Evolutionary conservation across 2,888 invertebrate genomes (phyloP), one percentile per base, ranked within the genome.

Genomic region (Sinotaia quadrata): DNA sequence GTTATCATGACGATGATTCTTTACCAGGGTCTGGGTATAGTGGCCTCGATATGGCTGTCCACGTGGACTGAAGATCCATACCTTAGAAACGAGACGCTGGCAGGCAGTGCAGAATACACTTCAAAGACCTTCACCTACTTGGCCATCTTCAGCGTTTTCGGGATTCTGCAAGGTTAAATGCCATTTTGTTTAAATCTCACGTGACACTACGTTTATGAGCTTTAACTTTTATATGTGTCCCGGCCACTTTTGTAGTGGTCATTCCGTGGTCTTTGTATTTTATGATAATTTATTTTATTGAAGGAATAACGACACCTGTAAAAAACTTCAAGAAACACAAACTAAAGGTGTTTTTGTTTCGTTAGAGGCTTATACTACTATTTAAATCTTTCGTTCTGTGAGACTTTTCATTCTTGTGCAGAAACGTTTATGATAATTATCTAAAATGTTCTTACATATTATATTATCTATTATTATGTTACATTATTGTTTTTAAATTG

Each of bases 131-230:
- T 87, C 76, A 47, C 78, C 15, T 85, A 89, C 52, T 81, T 90
- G 8, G 87, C 85, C n/a, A 85, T 90, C 51, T 91, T 90, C 75
- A 87, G 87, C 8, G 82, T 69, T 10, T 69, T 83, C 10, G 82
- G 82, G 8, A 61, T 74, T 2, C 58, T 67, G 18, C 84, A 84
- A 78, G 82, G 84, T 84, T 29, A n/a, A n/a, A n/a, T n/a, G n/a
- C n/a, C n/a, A n/a, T n/a, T n/a, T n/a, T n/a, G n/a, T n/a, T n/a
- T n/a, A n/a, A n/a, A n/a, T n/a, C n/a, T n/a, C n/a, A n/a, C n/a
- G n/a, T n/a, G n/a, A n/a, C n/a, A n/a, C n/a, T n/a, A n/a, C n/a
- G n/a, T n/a, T n/a, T n/a, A n/a, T n/a, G n/a, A n/a, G n/a, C n/a
- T n/a, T n/a, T n/a, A n/a, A n/a, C n/a, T n/a, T n/a, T n/a, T n/a